Evolutionary conservation across 2,888 invertebrate species (phyloP).

Genomic region (Agrotis exclamationis): DNA sequence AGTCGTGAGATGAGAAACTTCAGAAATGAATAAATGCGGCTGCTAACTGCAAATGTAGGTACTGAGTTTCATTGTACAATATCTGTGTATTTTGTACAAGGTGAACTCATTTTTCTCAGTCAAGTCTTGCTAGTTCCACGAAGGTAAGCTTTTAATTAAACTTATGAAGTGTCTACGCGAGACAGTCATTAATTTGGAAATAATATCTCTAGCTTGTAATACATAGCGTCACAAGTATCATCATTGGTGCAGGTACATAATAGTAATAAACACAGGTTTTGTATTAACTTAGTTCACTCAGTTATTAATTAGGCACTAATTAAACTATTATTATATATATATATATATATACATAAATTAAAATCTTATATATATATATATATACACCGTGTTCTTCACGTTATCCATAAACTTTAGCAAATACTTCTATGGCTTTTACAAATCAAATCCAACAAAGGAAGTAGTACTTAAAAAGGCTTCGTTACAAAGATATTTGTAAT

Average conservation of each 20-base stretch:
- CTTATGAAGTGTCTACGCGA: slow-evolving; percentile 17
- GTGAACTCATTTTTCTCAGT: slow-evolving; percentile 40
- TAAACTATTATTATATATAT: no score
- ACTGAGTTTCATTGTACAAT: slow-evolving; percentile 17
- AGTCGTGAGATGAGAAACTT: slow-evolving; percentile 36
- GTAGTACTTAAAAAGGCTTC: no score
- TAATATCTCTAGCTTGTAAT: neutral
- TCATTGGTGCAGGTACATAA: neutral
- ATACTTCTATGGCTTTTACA: no score
- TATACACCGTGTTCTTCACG: no score
- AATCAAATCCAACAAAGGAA: no score
- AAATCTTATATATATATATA: no score
- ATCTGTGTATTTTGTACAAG: slow-evolving; percentile 7
- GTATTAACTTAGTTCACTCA: no score
- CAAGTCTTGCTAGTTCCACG: slow-evolving; percentile 22
- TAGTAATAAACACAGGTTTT: neutral
- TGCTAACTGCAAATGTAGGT: slow-evolving; percentile 11
- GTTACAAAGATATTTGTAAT: no score
- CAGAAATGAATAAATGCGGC: slow-evolving; percentile 34
- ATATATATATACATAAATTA: no score
- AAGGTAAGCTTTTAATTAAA: slow-evolving; percentile 54
- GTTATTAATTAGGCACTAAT: no score
- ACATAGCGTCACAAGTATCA: neutral
- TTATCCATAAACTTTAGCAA: no score
- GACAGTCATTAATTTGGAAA: slow-evolving; percentile 10